Percentiles rank a stretch among this genome's conserved stretches.
phyloP scores from a whole-genome alignment of 2,797 vertebrate species.

The Rousettus madagascariensis region DNA sequence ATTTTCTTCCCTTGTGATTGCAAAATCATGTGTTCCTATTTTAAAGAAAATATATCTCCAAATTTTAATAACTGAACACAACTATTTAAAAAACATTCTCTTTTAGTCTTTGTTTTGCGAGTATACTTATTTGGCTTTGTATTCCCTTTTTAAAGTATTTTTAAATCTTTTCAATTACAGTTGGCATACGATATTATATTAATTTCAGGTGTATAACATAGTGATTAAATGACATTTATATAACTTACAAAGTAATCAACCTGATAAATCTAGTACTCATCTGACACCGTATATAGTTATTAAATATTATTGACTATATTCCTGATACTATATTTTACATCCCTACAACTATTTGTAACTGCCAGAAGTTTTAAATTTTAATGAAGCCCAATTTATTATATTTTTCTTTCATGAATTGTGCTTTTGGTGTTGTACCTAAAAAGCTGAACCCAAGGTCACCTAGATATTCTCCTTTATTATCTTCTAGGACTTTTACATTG shows the following conservation, averaged over 20 bases:
- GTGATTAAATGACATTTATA: no score
- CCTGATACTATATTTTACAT: no score
- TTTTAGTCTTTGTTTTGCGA: conserved; percentile 1
- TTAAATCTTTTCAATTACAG: no score
- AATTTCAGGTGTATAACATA: no score
- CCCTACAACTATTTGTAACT: no score
- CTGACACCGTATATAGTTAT: no score
- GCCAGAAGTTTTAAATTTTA: not conserved
- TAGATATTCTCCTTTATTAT: not conserved
- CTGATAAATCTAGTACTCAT: no score
- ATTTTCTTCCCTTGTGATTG: not conserved
- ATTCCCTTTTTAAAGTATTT: not conserved
- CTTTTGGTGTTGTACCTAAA: not conserved
- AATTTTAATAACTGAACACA: not conserved
- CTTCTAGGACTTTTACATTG: not conserved
- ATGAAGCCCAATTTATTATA: not conserved
- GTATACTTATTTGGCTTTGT: not conserved
- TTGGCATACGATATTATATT: no score
- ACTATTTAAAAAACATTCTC: not conserved
- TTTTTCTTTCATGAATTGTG: not conserved
- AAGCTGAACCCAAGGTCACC: not conserved
- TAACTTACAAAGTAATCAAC: no score
- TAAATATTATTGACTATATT: no score
- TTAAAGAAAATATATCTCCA: not conserved
- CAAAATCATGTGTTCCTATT: not conserved